A percentile compares a stretch with the other conserved stretches of the same genome.
Evolutionary conservation across 2,888 invertebrate species (phyloP).

Genomic region (Trachelus iudaicus): DNA sequence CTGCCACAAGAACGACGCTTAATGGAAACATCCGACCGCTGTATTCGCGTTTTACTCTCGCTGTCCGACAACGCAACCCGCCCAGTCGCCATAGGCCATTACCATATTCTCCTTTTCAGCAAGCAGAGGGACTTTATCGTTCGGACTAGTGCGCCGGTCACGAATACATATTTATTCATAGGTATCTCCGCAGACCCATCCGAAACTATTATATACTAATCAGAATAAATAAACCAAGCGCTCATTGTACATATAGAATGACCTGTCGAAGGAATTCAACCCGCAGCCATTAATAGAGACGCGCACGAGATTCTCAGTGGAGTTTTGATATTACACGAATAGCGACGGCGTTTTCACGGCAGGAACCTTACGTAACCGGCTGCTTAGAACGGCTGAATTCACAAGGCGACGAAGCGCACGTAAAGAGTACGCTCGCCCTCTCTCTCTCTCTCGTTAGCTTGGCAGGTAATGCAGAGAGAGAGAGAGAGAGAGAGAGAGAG

Average conservation of each 20-base stretch:
- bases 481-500: neutral
- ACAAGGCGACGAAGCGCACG: neutral
- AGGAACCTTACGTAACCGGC: neutral
- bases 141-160: neutral
- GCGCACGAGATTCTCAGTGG: neutral
- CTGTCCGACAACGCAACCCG: neutral
- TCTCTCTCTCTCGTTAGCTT: neutral
- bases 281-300: neutral
- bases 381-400: neutral
- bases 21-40: neutral
- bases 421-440: neutral
- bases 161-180: neutral
- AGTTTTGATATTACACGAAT: neutral
- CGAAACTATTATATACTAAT: neutral
- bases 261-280: neutral
- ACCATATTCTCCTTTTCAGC: neutral
- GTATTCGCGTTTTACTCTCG: neutral
- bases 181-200: neutral
- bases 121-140: neutral
- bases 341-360: neutral
- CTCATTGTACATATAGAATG: neutral
- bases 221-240: neutral
- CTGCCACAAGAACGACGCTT: neutral
- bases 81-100: neutral
- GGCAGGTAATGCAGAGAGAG: neutral